Evolutionary conservation across 37 sponge, comb jelly and placozoan genomes (phyloP).

Genomic region (Aphrocallistes beatrix): DNA sequence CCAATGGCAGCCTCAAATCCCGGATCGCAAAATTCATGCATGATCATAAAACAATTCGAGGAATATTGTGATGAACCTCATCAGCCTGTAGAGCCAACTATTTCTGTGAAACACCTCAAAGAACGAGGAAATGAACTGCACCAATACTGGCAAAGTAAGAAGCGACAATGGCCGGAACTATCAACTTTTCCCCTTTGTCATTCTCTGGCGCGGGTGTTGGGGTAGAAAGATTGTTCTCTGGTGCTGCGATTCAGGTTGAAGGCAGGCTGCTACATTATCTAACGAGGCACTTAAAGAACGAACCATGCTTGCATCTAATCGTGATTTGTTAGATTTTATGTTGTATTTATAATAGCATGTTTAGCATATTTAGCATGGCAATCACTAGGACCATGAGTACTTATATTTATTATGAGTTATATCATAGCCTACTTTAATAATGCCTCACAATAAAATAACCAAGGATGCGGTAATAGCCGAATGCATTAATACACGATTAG

Average conservation of each 20-base stretch:
- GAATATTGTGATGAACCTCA: conserved; percentile 17
- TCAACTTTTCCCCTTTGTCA: conserved; percentile 7
- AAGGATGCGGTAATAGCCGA: too few relatives aligned
- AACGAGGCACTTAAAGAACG: not conserved
- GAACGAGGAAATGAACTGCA: not conserved
- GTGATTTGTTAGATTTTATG: conserved; percentile 10
- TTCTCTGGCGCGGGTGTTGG: conserved; percentile 11
- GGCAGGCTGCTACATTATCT: not conserved
- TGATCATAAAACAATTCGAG: not conserved
- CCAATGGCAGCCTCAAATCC: not conserved
- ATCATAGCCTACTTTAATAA: too few relatives aligned
- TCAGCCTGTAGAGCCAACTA: conserved; percentile 17
- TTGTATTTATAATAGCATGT: not conserved
- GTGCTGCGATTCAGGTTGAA: not conserved
- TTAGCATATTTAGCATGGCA: not conserved
- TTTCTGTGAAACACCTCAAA: not conserved
- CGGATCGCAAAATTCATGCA: not conserved
- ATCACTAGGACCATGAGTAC: too few relatives aligned
- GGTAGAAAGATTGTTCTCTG: conserved; percentile 17
- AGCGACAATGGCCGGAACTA: not conserved
- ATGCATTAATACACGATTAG: too few relatives aligned
- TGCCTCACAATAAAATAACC: too few relatives aligned
- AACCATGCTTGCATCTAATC: conserved; percentile 9
- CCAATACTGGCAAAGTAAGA: conserved; percentile 1
- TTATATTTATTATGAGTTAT: too few relatives aligned